Percentiles rank a stretch among this genome's conserved stretches.
Conservation (phyloP, 2,888 invertebrate genomes). For the Alloplasta piceator region DNA sequence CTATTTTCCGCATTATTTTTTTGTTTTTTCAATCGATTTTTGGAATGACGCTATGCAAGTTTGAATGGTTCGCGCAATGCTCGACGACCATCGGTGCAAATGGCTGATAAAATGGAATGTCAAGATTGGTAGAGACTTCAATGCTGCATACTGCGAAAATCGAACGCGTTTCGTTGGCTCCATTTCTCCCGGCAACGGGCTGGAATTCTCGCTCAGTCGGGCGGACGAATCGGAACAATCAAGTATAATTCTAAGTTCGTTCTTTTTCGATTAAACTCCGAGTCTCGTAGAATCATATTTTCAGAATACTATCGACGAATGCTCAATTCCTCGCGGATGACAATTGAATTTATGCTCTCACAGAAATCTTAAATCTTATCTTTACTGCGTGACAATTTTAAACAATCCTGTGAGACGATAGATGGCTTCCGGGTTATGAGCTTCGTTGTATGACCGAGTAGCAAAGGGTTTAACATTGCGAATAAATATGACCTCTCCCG, state of each 20-base stretch:
- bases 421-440: conserved; percentile 13
- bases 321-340: background rate
- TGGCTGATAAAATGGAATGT: conserved; percentile 39
- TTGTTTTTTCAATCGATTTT: too few relatives aligned
- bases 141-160: conserved; percentile 69
- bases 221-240: too few relatives aligned
- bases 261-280: too few relatives aligned
- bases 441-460: conserved; percentile 19
- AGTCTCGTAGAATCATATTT: too few relatives aligned
- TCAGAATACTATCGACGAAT: background rate
- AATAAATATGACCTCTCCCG: conserved; percentile 79
- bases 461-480: conserved; percentile 63
- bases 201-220: background rate
- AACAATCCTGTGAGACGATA: background rate
- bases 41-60: background rate
- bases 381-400: too few relatives aligned
- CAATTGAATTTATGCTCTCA: background rate
- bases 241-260: too few relatives aligned
- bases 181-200: conserved; percentile 25
- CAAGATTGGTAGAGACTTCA: conserved; percentile 73
- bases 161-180: conserved; percentile 56
- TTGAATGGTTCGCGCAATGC: conserved; percentile 14
- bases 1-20: too few relatives aligned
- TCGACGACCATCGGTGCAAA: conserved; percentile 26
- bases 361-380: background rate